A percentile compares a stretch with the other conserved stretches of the same genome.
phyloP scores from a whole-genome alignment of 2,113 vertebrate genomes.

The Oreochromis aureus region DNA sequence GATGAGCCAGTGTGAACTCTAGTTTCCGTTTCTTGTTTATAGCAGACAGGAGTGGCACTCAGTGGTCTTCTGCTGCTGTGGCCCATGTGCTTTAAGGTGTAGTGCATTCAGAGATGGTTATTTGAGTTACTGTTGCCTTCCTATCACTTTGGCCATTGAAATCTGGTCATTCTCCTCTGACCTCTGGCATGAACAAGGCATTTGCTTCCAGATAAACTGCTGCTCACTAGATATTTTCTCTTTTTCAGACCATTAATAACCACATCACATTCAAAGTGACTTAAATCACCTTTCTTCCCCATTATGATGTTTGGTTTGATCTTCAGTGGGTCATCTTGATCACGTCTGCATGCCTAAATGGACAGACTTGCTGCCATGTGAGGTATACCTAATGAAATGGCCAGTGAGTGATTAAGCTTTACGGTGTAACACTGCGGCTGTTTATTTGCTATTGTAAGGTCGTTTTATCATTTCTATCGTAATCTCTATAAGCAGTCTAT shows the following conservation, averaged over 20 bases:
- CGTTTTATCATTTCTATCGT: background rate
- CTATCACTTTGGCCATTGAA: background rate
- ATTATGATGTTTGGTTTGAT: fast-evolving
- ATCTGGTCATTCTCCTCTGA: background rate
- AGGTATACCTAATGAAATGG: background rate
- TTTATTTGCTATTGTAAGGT: background rate
- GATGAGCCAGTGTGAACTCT: background rate
- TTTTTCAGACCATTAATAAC: too few relatives aligned
- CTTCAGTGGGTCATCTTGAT: background rate
- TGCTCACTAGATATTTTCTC: too few relatives aligned
- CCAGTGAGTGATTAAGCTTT: background rate
- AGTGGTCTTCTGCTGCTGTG: background rate
- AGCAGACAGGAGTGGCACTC: background rate
- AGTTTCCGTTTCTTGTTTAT: background rate
- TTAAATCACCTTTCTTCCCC: too few relatives aligned
- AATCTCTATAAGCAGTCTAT: background rate
- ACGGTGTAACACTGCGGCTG: background rate
- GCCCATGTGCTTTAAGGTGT: background rate
- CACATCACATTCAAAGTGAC: too few relatives aligned
- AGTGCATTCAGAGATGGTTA: background rate
- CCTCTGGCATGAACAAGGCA: too few relatives aligned
- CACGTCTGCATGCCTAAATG: background rate
- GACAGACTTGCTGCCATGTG: background rate
- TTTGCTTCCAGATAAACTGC: too few relatives aligned
- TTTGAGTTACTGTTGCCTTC: background rate